phyloP scores from a whole-genome alignment of 2,888 invertebrate genomes.

The Hemithea aestivaria region DNA sequence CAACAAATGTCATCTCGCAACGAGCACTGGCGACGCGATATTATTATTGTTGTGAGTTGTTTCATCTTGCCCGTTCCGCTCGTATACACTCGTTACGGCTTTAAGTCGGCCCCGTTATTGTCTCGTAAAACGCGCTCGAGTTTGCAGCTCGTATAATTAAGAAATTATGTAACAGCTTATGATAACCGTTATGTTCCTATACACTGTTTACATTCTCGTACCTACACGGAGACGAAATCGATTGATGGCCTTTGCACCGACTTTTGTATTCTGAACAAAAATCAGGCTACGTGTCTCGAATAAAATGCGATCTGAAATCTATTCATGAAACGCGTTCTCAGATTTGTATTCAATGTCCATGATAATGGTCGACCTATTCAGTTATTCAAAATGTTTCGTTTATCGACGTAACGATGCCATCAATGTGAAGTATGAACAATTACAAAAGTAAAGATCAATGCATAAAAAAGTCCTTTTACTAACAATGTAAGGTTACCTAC shows the following conservation, averaged over 20 bases:
- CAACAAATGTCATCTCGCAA: conserved; percentile 57
- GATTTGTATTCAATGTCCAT: conserved; percentile 11
- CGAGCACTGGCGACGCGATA: conserved; percentile 49
- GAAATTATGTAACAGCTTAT: conserved; percentile 35
- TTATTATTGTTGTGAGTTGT: conserved; percentile 60
- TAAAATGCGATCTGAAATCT: conserved; percentile 5
- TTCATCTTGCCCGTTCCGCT: conserved; percentile 40
- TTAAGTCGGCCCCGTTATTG: conserved; percentile 44
- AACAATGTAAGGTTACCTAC: too few species aligned
- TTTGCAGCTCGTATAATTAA: conserved; percentile 46
- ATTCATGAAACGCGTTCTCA: conserved; percentile 3
- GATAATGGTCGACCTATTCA: conserved; percentile 2
- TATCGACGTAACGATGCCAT: background rate
- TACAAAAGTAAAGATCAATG: too few species aligned
- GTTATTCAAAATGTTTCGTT: conserved; percentile 1
- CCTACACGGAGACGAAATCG: conserved; percentile 6
- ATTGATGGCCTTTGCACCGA: conserved; percentile 14
- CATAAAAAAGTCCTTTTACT: too few species aligned
- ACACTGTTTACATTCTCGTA: conserved; percentile 12
- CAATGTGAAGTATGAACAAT: background rate
- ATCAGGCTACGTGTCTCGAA: conserved; percentile 12
- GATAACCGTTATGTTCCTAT: conserved; percentile 28
- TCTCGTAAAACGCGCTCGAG: conserved; percentile 45
- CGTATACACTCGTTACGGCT: conserved; percentile 47
- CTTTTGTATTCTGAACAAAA: conserved; percentile 18